These are phyloP conservation scores for Muschampia staudingeri DNA, from an alignment of 2,888 invertebrate genomes.

Conservation along the genomic window DNA sequence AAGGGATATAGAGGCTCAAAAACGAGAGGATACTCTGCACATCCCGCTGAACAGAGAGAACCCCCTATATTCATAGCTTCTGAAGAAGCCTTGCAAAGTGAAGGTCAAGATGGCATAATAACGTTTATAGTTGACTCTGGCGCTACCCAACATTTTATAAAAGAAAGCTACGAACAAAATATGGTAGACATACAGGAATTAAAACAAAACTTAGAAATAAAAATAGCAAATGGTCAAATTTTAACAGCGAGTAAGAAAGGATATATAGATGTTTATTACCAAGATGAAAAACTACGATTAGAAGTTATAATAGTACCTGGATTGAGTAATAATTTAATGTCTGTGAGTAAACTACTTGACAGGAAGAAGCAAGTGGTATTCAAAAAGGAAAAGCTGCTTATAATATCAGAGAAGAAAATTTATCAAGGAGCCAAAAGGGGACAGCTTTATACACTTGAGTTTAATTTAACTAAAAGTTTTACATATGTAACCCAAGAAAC, in stretches of 20 bases:
- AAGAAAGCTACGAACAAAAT: not conserved
- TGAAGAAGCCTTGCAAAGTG: not conserved
- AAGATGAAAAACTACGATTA: not conserved
- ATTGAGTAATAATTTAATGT: constrained; percentile 4
- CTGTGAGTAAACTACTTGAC: not conserved
- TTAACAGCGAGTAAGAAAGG: not conserved
- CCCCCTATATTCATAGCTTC: not conserved
- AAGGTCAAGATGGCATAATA: not conserved
- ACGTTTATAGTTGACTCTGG: not conserved
- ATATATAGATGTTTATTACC: not conserved
- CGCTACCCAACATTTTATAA: not conserved
- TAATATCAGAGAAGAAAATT: not conserved
- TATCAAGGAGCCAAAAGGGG: not conserved
- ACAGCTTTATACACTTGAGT: not conserved
- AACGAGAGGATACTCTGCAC: not conserved
- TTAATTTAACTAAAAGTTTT: not conserved
- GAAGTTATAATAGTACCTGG: not conserved
- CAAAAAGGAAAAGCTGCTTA: not conserved
- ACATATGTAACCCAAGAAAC: not conserved
- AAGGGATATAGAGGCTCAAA: not conserved
- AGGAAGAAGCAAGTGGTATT: not conserved
- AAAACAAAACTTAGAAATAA: not conserved
- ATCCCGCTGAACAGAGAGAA: not conserved
- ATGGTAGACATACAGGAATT: not conserved
- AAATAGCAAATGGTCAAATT: not conserved